phyloP scores from a whole-genome alignment of 2,113 vertebrate species.

The Poeciliopsis turrubarensis region DNA sequence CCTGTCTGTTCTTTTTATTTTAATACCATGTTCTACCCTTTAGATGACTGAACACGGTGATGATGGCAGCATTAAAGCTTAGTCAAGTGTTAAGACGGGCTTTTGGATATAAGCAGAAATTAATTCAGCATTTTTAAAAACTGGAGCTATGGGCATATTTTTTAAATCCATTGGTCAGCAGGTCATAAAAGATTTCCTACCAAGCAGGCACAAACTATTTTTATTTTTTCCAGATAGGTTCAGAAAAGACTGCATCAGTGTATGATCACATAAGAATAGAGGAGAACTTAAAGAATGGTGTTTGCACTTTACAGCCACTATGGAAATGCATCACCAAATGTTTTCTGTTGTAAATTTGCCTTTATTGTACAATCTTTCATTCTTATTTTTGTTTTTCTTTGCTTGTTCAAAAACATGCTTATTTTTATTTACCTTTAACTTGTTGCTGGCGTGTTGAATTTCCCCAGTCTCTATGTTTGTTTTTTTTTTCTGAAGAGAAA shows the following conservation, averaged over 20 bases:
- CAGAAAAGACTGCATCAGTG: slow-evolving; percentile 1
- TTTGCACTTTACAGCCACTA: neutral
- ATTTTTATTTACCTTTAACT: too few species aligned
- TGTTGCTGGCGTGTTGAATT: too few species aligned
- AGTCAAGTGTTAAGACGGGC: slow-evolving; percentile 42
- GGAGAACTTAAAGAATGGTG: neutral
- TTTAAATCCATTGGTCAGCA: slow-evolving; percentile 41
- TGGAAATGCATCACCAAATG: too few species aligned
- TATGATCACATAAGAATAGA: neutral
- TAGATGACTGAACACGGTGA: slow-evolving; percentile 18
- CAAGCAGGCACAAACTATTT: slow-evolving; percentile 40
- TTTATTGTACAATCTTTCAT: too few species aligned
- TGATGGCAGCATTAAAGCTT: slow-evolving; percentile 25
- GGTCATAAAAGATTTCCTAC: slow-evolving; percentile 37
- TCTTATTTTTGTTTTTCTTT: too few species aligned
- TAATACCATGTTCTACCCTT: slow-evolving; percentile 14
- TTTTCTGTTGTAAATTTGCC: too few species aligned
- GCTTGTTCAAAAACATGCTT: too few species aligned
- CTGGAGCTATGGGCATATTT: slow-evolving; percentile 22
- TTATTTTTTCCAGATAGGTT: slow-evolving; percentile 27
- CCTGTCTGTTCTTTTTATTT: neutral
- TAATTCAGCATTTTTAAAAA: slow-evolving; percentile 23
- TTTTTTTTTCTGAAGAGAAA: too few species aligned
- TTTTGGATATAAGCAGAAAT: slow-evolving; percentile 44
- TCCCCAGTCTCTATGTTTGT: too few species aligned